Base-by-base conservation (phyloP, 2,113 vertebrate species). In the Ibidorhyncha struthersii region DNA sequence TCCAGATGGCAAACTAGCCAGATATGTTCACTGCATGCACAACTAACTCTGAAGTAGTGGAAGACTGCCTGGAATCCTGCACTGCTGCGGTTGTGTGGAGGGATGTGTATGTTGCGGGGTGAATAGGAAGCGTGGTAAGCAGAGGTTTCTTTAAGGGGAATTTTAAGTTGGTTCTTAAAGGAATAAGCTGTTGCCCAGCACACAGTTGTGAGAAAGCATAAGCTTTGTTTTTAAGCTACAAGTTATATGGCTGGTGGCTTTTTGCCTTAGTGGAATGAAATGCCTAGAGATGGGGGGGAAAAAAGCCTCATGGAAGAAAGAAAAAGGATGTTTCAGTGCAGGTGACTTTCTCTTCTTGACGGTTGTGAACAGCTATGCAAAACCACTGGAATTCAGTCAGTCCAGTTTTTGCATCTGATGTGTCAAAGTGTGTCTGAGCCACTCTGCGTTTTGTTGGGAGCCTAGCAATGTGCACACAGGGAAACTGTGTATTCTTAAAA, bases 1-100 rank as follows among this genome's bases (percentile, higher is more conserved):
- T 85, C 74, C 92, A 90, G 77, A 86, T 84, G 84, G 79, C 89
- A 89, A 82, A 89, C 55, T 61, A 79, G 93, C 92, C 93, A 55
- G 83, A 40, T 82, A 12, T 8, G 26, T 50, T 86, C 94, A 5
- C 77, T 65, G 83, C 80, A 27, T 62, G 73, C 61, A 41, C 90
- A 84, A 15, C 74, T 80, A 63, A 17, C 89, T 87, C 59, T 67
- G 80, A 58, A 85, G 61, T 52, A 82, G 90, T 34, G 25, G 69
- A 40, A 52, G 78, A 12, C 82, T 58, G 11, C 80, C 85, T 59
- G 73, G 41, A 63, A 67, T 69, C 26, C 15, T 67, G 79, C 30
- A 4, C 89, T 49, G 52, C 73, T 53, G 3, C 29, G 17, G 50
- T 34, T 56, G 53, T 8, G n/a, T 47, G 74, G 81, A 91, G 23